Evolutionary conservation across 2,797 vertebrate species (phyloP), one percentile per base, ranked within the genome.

Genomic region (Esox lucius): DNA sequence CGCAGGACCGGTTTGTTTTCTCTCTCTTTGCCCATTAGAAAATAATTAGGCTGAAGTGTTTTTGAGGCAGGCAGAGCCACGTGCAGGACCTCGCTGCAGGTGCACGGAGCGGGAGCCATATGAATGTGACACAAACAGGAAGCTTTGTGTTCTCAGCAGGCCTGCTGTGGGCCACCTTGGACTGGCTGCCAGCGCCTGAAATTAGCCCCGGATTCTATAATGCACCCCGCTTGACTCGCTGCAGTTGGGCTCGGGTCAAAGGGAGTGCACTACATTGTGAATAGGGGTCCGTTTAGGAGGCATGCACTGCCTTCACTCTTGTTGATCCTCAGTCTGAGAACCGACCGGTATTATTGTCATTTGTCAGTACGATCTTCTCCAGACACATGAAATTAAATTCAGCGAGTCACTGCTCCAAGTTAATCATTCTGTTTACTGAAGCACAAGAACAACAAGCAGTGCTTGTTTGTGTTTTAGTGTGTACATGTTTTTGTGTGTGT

Each of bases 41-140:
- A 65, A 28, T 65, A 31, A 65, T 65, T 5, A 28, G 31, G 84
- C 82, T 83, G 69, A 81, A 78, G 73, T 83, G 79, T 88, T 90
- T 86, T 73, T 72, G 81, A 78, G 85, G 85, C 71, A 24, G 22
- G 8, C 53, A n/a, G 19, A 19, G 51, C 17, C 53, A 59, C 11
- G 56, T 61, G 56, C 42, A 11, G 42, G 42, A 13, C 75, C 82
- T 74, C 74, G 71, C 62, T 80, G 86, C 91, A 91, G 89, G 90
- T 92, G 87, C 86, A 88, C 81, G 48, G 73, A 74, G 76, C 85
- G 82, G 90, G 88, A 84, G 86, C 84, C 83, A 86, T 81, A 83
- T 88, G 80, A 87, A 64, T 78, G 85, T 82, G 85, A 84, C 88
- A 90, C 90, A 91, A 91, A 92, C 90, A 92, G 91, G 91, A 92